Base-by-base conservation (phyloP, 1,140 invertebrate genomes). In the Euwallacea similis region DNA sequence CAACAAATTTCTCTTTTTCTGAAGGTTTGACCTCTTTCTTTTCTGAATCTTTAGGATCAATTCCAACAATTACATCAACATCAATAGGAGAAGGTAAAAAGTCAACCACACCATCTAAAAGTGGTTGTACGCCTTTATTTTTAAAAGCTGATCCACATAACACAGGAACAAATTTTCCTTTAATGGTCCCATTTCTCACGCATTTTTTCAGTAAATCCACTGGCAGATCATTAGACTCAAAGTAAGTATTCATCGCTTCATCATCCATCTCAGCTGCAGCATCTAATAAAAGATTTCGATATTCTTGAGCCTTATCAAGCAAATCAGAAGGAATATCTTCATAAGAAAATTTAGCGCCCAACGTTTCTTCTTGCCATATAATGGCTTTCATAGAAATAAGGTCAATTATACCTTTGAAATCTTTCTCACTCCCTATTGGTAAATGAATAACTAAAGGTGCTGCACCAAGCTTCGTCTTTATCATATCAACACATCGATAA, bases 241-340 rank as follows among this genome's bases (percentile, higher is more conserved):
- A 90, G 92, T 21, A 90, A 62, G 77, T 92, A 90, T 0, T 88
- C 91, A 56, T 98, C 81, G 54, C 78, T 83, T 33, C n/a, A n/a
- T 99, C 98, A 85, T 99, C 98, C 33, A 89, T 94, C 88, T 99
- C 98, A 0, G 95, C 93, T n/a, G 99, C 83, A 81, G 93, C 88
- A 82, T 99, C 98, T 73, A 99, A 93, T 21, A 99, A 83, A 82
- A 98, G 95, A 82, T 96, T 90, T 71, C 93, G 87, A 75, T 83
- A 87, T 55, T 96, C 92, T 74, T 89, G 82, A 2, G 87, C 87
- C 82, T 97, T 90, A 53, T 85, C 77, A 77, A 87, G 85, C 86
- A 96, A 90, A 76, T 98, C 86, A 72, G 88, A 78, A 2, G 98
- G 98, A 71, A 99, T 90, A 81, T 97, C 95, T 81, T 95, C 95